Conservation (phyloP, 2,797 vertebrate genomes). For the Galagoides demidoff region DNA sequence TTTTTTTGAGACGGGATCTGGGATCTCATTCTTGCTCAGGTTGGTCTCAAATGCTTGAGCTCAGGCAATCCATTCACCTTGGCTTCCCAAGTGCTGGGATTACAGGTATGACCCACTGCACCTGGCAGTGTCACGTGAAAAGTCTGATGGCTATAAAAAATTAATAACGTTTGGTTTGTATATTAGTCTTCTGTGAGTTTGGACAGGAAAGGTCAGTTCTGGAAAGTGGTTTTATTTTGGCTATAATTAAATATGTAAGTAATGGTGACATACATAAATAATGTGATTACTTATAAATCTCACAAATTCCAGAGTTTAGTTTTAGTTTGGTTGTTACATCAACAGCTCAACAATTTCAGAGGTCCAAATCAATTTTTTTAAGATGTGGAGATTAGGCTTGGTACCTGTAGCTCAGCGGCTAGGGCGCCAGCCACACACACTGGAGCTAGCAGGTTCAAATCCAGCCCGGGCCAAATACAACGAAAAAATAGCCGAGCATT, state of each 20-base stretch:
- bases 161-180: not conserved
- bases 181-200: not conserved
- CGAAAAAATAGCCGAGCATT: too few species aligned
- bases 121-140: not conserved
- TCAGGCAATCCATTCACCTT: too few species aligned
- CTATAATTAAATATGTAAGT: not conserved
- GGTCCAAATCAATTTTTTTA: not conserved
- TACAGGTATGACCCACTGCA: too few species aligned
- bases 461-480: too few species aligned
- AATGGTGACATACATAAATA: not conserved
- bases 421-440: too few species aligned
- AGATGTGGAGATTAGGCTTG: not conserved
- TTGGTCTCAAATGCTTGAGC: too few species aligned
- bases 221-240: slow-evolving; percentile 41
- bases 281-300: not conserved
- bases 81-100: too few species aligned
- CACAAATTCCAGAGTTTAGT: not conserved
- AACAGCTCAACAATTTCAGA: not conserved
- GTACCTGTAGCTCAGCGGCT: too few species aligned
- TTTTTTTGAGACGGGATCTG: too few species aligned
- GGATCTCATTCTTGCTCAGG: too few species aligned
- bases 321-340: not conserved
- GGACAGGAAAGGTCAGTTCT: not conserved
- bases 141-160: not conserved
- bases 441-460: too few species aligned